Conservation (phyloP, 1,140 invertebrate species). For the Mya arenaria region DNA sequence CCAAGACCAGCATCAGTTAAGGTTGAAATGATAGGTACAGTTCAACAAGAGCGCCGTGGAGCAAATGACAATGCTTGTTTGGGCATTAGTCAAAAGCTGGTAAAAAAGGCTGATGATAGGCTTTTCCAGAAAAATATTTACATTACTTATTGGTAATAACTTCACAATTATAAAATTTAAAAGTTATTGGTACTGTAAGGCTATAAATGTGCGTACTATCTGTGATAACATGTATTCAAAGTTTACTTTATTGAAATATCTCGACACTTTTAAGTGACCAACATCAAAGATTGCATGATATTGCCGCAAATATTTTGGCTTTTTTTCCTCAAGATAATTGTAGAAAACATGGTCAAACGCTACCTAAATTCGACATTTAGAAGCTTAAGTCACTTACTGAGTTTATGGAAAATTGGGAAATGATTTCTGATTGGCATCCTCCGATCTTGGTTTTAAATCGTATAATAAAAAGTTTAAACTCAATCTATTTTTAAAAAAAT, state of each 20-base stretch:
- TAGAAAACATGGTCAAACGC: not conserved
- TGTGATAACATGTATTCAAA: not conserved
- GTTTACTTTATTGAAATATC: not conserved
- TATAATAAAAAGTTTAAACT: not conserved
- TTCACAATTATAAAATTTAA: too few relatives aligned
- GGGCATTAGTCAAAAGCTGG: too few relatives aligned
- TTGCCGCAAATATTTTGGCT: not conserved
- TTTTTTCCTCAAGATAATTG: not conserved
- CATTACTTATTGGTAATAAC: too few relatives aligned
- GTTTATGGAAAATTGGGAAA: slow-evolving; percentile 50
- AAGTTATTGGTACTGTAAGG: too few relatives aligned
- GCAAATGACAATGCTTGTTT: too few relatives aligned
- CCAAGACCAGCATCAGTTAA: too few relatives aligned
- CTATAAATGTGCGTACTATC: not conserved
- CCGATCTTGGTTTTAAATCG: not conserved
- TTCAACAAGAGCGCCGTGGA: too few relatives aligned
- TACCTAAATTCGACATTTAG: not conserved
- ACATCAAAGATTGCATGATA: not conserved
- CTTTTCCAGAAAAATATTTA: too few relatives aligned
- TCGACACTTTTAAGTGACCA: not conserved
- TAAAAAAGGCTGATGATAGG: too few relatives aligned
- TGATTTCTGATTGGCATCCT: slow-evolving; percentile 40
- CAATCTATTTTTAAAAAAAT: not conserved
- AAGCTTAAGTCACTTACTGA: slow-evolving; percentile 34
- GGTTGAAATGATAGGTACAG: too few relatives aligned